phyloP scores from a whole-genome alignment of 2,888 invertebrate genomes.

The Adelphocoris suturalis region DNA sequence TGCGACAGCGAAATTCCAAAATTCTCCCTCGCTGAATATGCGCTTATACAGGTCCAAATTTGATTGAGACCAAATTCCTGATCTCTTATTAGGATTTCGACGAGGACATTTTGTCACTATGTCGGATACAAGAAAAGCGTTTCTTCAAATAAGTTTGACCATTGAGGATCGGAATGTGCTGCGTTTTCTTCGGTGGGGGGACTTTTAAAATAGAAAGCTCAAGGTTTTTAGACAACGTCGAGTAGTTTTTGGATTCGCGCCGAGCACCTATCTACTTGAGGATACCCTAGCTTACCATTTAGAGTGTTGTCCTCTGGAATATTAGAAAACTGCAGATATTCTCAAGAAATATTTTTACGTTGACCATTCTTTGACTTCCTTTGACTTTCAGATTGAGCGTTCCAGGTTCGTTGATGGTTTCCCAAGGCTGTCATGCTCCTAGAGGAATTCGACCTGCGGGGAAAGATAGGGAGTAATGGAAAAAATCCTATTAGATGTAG shows the following conservation, averaged over 20 bases:
- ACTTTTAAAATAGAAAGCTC: background rate
- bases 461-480: conserved; percentile 43
- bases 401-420: conserved; percentile 28
- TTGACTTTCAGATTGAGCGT: background rate
- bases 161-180: conserved; percentile 76
- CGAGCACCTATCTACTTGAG: conserved; percentile 69
- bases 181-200: conserved; percentile 76
- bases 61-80: conserved; percentile 64
- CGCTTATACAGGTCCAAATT: conserved; percentile 56
- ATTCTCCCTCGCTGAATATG: background rate
- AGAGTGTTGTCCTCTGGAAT: background rate
- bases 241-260: conserved; percentile 69
- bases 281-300: conserved; percentile 65
- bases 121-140: conserved; percentile 75
- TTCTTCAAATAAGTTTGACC: conserved; percentile 69
- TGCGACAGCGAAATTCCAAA: conserved; percentile 70
- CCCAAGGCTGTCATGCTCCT: conserved; percentile 21
- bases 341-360: conserved; percentile 68
- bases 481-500: background rate
- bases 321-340: conserved; percentile 35
- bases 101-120: background rate
- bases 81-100: too few species aligned
- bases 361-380: conserved; percentile 61
- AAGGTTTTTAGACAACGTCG: too few species aligned
- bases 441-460: conserved; percentile 63